Evolutionary conservation across 2,797 vertebrate species (phyloP), one percentile per base, ranked within the genome.

Genomic region (Lycodopsis pacificus): DNA sequence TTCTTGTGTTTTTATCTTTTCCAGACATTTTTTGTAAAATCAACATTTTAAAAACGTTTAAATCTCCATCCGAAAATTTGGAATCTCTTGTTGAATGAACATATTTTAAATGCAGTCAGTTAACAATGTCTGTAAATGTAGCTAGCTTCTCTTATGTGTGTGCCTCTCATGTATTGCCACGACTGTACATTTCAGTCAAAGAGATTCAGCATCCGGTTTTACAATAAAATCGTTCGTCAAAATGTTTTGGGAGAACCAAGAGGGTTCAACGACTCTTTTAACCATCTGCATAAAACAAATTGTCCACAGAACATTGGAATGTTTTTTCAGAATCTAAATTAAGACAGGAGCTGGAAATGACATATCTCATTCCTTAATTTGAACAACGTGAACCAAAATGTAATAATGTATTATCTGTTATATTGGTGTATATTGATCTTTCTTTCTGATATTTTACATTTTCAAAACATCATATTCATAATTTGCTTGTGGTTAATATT

Each of bases 31-130:
- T 19, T 46, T 40, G 19, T 69, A 2, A 20, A 76, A 58, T 67
- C 4, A 1, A 42, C 30, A 36, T n/a, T 63, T 44, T 22, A 51
- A 15, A 54, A 36, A 36, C 10, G 4, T 64, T 38, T 51, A 51
- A 32, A 65, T 48, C 6, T 32, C 27, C 44, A 11, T 38, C 38
- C 25, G 36, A 49, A 6, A 2, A 27, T 0, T 22, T 56, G 12
- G 61, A 20, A 22, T 59, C 14, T 65, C 36, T 40, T 38, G n/a
- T 65, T 53, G n/a, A 77, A 61, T 32, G 7, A 65, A 11, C 27
- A 65, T 17, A 30, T 40, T 68, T 73, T 65, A 15, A 12, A 46
- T 13, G 14, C 10, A 73, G 56, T 59, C 54, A 59, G n/a, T 34
- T 38, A 25, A 71, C 20, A 73, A 32, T 22, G 49, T 40, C 38